Percentiles rank a stretch among this genome's conserved stretches.
Evolutionary conservation across 2,888 invertebrate genomes (phyloP).

Genomic region (Liodrosophila aerea): DNA sequence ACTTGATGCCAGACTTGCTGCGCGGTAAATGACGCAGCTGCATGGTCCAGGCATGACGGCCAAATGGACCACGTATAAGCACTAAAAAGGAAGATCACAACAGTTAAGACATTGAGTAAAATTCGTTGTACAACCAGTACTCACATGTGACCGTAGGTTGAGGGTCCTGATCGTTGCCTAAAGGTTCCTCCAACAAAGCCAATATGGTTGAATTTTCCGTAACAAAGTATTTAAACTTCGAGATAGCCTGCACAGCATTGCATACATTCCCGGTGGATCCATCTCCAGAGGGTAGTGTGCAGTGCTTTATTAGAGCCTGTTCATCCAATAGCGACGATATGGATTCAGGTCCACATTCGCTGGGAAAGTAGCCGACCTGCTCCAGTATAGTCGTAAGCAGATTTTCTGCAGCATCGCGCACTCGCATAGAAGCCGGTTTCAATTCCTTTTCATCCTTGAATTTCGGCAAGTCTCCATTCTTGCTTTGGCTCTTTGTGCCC

Average conservation of each 20-base stretch:
- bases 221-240: conserved; percentile 93
- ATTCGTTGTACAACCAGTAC: conserved; percentile 27
- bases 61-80: conserved; percentile 95
- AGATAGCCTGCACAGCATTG: conserved; percentile 84
- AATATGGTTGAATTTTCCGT: conserved; percentile 94
- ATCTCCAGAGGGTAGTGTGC: conserved; percentile 84
- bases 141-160: conserved; percentile 92
- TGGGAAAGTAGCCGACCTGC: conserved; percentile 93
- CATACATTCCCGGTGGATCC: conserved; percentile 50
- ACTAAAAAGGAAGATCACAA: conserved; percentile 82
- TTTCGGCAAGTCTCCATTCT: conserved; percentile 93
- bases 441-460: conserved; percentile 98
- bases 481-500: conserved; percentile 94
- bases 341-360: conserved; percentile 92
- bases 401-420: conserved; percentile 98
- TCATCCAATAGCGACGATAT: conserved; percentile 95
- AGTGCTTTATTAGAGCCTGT: conserved; percentile 89
- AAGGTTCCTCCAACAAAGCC: conserved; percentile 94
- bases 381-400: conserved; percentile 94
- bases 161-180: conserved; percentile 96
- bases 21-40: conserved; percentile 93
- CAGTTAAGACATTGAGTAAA: neutral
- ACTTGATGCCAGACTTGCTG: conserved; percentile 88
- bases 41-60: conserved; percentile 97
- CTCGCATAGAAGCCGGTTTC: conserved; percentile 98